Conservation (phyloP, 2,797 vertebrate species). For the Chrysocyon brachyurus region DNA sequence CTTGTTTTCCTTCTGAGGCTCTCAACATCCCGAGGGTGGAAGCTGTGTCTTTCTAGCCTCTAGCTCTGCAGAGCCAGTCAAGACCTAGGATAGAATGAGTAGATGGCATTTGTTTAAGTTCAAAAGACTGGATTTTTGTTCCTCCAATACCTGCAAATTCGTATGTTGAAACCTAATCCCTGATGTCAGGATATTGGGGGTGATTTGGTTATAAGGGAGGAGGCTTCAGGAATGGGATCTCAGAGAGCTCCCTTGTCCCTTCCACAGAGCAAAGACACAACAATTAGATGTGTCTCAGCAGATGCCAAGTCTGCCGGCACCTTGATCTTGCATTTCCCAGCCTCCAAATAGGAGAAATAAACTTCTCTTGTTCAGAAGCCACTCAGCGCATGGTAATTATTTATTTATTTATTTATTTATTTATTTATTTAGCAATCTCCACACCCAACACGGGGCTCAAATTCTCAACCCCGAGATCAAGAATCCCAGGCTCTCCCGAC, state of each 20-base stretch:
- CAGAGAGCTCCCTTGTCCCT: not conserved
- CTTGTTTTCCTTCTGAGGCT: not conserved
- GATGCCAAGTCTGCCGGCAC: not conserved
- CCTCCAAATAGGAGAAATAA: not conserved
- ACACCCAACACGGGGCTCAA: not conserved
- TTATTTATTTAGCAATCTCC: not conserved
- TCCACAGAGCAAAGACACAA: not conserved
- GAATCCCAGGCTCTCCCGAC: not conserved
- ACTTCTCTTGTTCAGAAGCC: not conserved
- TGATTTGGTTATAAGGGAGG: not conserved
- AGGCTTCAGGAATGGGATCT: not conserved
- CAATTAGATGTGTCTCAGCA: not conserved
- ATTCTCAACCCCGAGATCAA: not conserved
- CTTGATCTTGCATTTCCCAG: too few species aligned
- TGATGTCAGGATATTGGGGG: not conserved
- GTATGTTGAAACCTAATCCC: not conserved
- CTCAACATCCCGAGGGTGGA: not conserved
- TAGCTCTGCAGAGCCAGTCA: not conserved
- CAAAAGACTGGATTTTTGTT: too few species aligned
- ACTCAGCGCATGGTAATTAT: not conserved
- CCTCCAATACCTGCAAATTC: not conserved
- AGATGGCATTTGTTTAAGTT: not conserved
- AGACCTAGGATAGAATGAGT: not conserved
- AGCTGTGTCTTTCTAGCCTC: not conserved
- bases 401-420: not conserved